phyloP scores from a whole-genome alignment of 2,888 invertebrate species.

The Scaptomyza cyrtandrae region DNA sequence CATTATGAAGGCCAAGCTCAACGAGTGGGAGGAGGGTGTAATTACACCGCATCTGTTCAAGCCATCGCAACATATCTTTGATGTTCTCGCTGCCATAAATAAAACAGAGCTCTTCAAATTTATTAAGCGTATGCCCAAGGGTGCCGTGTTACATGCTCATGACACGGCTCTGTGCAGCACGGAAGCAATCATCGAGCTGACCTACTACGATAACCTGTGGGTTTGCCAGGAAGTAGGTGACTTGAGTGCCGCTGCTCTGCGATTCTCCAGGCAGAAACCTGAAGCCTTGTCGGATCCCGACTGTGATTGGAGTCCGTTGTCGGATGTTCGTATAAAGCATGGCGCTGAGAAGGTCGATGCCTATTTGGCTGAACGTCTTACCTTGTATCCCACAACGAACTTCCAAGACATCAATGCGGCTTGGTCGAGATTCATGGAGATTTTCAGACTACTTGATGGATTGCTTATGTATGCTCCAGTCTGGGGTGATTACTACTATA shows the following conservation, averaged over 20 bases:
- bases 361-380: slow-evolving; percentile 86
- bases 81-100: slow-evolving; percentile 86
- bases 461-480: slow-evolving; percentile 87
- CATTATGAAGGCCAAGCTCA: slow-evolving; percentile 86
- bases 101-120: slow-evolving; percentile 87
- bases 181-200: slow-evolving; percentile 88
- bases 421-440: slow-evolving; percentile 87
- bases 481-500: slow-evolving; percentile 88
- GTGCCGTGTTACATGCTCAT: slow-evolving; percentile 89
- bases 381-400: slow-evolving; percentile 85
- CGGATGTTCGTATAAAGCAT: slow-evolving; percentile 60
- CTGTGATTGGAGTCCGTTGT: slow-evolving; percentile 75
- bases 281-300: background rate
- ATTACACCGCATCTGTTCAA: slow-evolving; percentile 87
- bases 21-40: slow-evolving; percentile 86
- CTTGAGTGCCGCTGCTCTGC: slow-evolving; percentile 47
- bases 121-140: slow-evolving; percentile 88
- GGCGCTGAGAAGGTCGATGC: slow-evolving; percentile 85
- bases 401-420: slow-evolving; percentile 86
- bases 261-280: slow-evolving; percentile 68
- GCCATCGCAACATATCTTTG: slow-evolving; percentile 88
- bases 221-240: slow-evolving; percentile 82
- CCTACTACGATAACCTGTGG: slow-evolving; percentile 87
- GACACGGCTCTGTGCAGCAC: slow-evolving; percentile 88
- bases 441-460: slow-evolving; percentile 86